Conservation (phyloP, 2,888 invertebrate genomes). For the Oasisia sp. region DNA sequence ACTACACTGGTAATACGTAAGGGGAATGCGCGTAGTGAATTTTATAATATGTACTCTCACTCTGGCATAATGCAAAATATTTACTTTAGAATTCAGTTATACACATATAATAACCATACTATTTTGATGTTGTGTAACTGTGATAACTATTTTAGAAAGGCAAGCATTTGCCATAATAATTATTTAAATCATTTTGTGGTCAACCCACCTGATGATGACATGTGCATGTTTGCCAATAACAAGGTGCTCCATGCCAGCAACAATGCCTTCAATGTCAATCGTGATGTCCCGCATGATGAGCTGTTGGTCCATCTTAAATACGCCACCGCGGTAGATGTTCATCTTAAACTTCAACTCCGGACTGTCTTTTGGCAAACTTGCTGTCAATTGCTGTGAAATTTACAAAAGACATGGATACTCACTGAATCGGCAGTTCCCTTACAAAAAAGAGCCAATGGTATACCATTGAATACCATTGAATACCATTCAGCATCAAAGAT, state of each 20-base stretch:
- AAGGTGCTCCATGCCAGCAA: not conserved
- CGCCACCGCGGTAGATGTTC: constrained; percentile 38
- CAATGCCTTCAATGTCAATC: constrained; percentile 44
- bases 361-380: constrained; percentile 45
- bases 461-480: too few species aligned
- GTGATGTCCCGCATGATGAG: constrained; percentile 48
- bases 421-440: too few species aligned
- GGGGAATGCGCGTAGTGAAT: too few species aligned
- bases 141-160: not conserved
- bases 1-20: too few species aligned
- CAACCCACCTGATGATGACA: not conserved
- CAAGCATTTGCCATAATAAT: not conserved
- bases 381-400: constrained; percentile 42
- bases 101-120: too few species aligned
- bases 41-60: too few species aligned
- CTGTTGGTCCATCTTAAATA: constrained; percentile 41
- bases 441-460: too few species aligned
- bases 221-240: not conserved
- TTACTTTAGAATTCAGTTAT: too few species aligned
- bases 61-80: too few species aligned
- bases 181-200: not conserved
- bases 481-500: too few species aligned
- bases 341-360: constrained; percentile 52
- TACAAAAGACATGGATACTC: too few species aligned
- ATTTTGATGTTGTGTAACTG: too few species aligned